These are phyloP conservation scores for Colaptes auratus DNA, from an alignment of 2,113 vertebrate genomes.

Conservation along the genomic window DNA sequence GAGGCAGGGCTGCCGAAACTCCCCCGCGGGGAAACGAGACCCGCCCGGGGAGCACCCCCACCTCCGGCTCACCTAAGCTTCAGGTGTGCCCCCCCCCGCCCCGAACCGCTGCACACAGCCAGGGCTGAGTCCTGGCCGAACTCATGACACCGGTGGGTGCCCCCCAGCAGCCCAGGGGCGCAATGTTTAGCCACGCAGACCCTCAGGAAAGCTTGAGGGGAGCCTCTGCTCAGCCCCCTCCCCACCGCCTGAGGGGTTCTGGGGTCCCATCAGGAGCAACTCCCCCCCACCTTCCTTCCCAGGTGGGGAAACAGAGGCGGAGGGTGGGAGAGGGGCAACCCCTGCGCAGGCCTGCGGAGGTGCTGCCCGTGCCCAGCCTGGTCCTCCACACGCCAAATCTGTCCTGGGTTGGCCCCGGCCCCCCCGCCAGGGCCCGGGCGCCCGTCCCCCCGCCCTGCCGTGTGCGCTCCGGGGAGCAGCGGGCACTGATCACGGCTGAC, in stretches of 20 bases:
- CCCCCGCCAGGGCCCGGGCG: neutral
- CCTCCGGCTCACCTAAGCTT: neutral
- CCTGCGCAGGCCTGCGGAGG: accelerated
- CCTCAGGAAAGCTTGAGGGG: too few species aligned
- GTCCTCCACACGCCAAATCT: neutral
- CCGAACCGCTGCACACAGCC: accelerated
- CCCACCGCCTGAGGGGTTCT: accelerated
- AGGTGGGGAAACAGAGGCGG: neutral
- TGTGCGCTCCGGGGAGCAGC: slow-evolving; percentile 58
- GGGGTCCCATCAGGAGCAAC: accelerated
- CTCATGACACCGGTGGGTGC: neutral
- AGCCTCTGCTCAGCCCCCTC: neutral
- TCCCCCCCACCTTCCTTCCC: neutral
- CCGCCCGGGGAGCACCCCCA: neutral
- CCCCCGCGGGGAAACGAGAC: neutral
- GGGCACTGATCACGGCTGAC: slow-evolving; percentile 78
- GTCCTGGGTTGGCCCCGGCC: neutral
- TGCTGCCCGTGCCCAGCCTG: accelerated
- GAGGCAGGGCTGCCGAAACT: neutral
- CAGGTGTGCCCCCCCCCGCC: neutral
- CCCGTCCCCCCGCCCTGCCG: neutral
- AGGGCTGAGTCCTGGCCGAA: neutral
- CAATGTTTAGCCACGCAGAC: neutral
- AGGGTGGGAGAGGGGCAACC: too few species aligned
- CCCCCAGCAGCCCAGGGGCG: neutral